Percentiles rank a stretch among this genome's conserved stretches.
phyloP scores from a whole-genome alignment of 2,797 vertebrate species.

The Phylloscopus collybita region DNA sequence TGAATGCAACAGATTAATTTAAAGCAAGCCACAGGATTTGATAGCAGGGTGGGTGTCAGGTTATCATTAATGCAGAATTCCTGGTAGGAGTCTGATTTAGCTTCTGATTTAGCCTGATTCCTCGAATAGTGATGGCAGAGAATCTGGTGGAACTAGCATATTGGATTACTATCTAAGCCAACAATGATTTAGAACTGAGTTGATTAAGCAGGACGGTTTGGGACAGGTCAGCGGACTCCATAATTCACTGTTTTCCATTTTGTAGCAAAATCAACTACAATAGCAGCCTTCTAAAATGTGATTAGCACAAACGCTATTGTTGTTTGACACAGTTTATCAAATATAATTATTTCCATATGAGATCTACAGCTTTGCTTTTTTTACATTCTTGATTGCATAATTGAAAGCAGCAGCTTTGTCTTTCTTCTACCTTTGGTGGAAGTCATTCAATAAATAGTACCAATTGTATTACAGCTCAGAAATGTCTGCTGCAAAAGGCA shows the following conservation, averaged over 20 bases:
- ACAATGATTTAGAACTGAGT: background rate
- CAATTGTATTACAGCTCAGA: background rate
- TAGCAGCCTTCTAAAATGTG: conserved; percentile 5
- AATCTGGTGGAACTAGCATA: background rate
- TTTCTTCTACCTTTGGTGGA: background rate
- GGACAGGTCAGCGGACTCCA: background rate
- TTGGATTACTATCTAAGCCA: background rate
- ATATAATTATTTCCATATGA: conserved; percentile 41
- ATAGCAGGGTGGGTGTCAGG: background rate
- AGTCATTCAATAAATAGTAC: conserved; percentile 22
- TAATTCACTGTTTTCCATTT: conserved; percentile 18
- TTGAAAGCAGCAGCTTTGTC: conserved; percentile 65
- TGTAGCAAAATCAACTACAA: conserved; percentile 15
- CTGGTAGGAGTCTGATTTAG: background rate
- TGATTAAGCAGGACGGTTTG: background rate
- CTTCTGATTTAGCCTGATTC: background rate
- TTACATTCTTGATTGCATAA: conserved; percentile 41
- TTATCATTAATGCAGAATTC: background rate
- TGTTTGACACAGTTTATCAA: conserved; percentile 47
- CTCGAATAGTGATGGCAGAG: background rate
- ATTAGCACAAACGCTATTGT: conserved; percentile 49
- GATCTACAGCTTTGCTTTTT: background rate
- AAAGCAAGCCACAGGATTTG: background rate
- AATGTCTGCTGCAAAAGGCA: background rate
- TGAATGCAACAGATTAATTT: background rate